Percentiles rank a stretch among this genome's conserved stretches.
These are phyloP conservation scores for Lottia scabra DNA, from an alignment of 2,888 invertebrate genomes.

Conservation along the genomic window DNA sequence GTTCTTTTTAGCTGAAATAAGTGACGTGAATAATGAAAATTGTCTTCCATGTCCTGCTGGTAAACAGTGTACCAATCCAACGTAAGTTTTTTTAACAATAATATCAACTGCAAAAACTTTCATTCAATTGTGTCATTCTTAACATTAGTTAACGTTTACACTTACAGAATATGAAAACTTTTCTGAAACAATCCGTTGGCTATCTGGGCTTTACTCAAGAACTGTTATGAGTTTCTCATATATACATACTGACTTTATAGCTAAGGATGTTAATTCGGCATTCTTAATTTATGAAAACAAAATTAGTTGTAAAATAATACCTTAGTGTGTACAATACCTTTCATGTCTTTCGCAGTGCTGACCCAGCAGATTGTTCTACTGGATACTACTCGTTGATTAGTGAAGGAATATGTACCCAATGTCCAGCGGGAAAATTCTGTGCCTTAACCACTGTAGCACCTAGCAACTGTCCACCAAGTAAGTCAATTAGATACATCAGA, in stretches of 20 bases:
- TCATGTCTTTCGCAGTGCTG: too few species aligned
- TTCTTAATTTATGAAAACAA: too few species aligned
- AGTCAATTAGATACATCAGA: neutral
- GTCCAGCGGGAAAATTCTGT: constrained; percentile 54
- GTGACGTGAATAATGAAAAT: constrained; percentile 37
- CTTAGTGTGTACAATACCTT: neutral
- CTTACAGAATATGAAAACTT: too few species aligned
- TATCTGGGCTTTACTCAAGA: too few species aligned
- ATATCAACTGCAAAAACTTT: too few species aligned
- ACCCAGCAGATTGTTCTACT: constrained; percentile 46
- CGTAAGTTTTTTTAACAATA: constrained; percentile 44
- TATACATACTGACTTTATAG: too few species aligned
- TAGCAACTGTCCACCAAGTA: constrained; percentile 44
- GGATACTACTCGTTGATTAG: constrained; percentile 53
- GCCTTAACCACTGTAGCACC: constrained; percentile 39
- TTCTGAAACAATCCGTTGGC: too few species aligned
- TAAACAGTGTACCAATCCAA: constrained; percentile 53
- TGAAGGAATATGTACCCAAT: constrained; percentile 49
- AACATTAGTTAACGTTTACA: too few species aligned
- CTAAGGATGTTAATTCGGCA: too few species aligned
- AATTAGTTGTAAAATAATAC: too few species aligned
- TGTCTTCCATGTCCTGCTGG: constrained; percentile 62
- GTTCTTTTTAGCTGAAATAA: constrained; percentile 46
- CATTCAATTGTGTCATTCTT: too few species aligned
- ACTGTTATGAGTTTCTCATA: too few species aligned